phyloP scores from a whole-genome alignment of 2,888 invertebrate genomes.

The Toxonevra muliebris region DNA sequence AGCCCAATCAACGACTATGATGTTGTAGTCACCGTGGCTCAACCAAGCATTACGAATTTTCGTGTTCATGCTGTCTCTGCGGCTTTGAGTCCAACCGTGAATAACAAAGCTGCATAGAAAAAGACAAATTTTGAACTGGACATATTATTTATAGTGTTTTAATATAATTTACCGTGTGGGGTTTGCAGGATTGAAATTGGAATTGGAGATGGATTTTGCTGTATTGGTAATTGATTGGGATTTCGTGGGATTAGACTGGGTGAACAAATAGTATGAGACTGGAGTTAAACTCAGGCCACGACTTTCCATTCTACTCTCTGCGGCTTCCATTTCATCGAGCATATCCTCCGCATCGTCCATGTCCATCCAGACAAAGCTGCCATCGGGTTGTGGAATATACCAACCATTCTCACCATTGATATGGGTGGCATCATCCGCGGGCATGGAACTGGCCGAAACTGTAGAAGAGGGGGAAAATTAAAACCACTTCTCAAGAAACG shows the following conservation, averaged over 20 bases:
- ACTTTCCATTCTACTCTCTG: constrained; percentile 41
- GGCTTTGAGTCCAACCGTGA: constrained; percentile 71
- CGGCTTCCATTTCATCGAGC: constrained; percentile 5
- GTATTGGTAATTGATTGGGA: constrained; percentile 42
- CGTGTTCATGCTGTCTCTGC: constrained; percentile 45
- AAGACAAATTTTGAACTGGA: not conserved
- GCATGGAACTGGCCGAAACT: constrained; percentile 8
- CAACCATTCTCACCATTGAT: constrained; percentile 38
- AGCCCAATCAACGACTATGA: constrained; percentile 71
- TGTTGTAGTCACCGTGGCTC: constrained; percentile 68
- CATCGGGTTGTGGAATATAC: constrained; percentile 37
- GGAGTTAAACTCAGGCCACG: constrained; percentile 9
- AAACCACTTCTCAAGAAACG: too few species aligned
- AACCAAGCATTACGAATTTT: constrained; percentile 66
- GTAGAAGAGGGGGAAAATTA: not conserved
- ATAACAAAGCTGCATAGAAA: constrained; percentile 52
- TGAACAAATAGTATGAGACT: constrained; percentile 48
- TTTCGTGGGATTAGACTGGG: constrained; percentile 46
- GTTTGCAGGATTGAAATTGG: constrained; percentile 40
- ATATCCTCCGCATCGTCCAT: constrained; percentile 13
- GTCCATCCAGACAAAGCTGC: constrained; percentile 34
- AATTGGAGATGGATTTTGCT: constrained; percentile 29
- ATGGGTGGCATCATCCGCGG: constrained; percentile 23
- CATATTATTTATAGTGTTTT: too few species aligned
- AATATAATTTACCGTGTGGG: constrained; percentile 40